Evolutionary conservation across 2,888 invertebrate genomes (phyloP), one percentile per base, ranked within the genome.

Genomic region (Mimachlamys varia): DNA sequence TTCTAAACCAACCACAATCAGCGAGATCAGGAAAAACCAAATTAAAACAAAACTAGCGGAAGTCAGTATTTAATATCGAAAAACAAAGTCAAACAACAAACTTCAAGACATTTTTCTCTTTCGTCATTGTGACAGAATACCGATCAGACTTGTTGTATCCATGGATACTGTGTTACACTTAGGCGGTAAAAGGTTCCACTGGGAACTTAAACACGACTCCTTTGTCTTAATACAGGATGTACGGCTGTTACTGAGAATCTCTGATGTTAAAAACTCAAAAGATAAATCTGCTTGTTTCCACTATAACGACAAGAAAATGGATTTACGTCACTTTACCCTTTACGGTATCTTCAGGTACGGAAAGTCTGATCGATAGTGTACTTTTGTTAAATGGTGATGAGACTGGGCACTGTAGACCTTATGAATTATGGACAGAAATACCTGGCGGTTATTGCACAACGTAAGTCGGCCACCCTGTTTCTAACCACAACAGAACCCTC

Each of bases 1-100:
- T 17, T 92, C 92, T 44, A 91, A 93, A 62, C 95, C 95, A 10
- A 95, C 95, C 33, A 93, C 93, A 87, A 94, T 94, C 87, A 94
- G 94, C 88, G 92, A 92, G 76, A 94, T 94, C 50, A 90, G 95
- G 33, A 94, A 94, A 33, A 92, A 92, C 49, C 94, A 94, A 89
- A 93, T 93, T 0, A 58, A 89, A 50, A 90, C 90, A 50, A 90
- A 90, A 62, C 87, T 92, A n/a, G 89, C 92, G 12, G 90, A 92
- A 7, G 88, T 92, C 55, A 92, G 90, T 89, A 88, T 92, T 5
- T 92, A 76, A 44, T 44, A 44, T 44, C 44, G 7, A 44, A 44
- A 3, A 44, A 44, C 44, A 44, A 5, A 44, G 7, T 44, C 7
- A 44, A 44, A 44, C 44, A 44, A 3, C 44, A 44, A 44, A 44